These are phyloP conservation scores for Apocrypta bakeri DNA, from an alignment of 1,140 invertebrate genomes.

Conservation along the genomic window DNA sequence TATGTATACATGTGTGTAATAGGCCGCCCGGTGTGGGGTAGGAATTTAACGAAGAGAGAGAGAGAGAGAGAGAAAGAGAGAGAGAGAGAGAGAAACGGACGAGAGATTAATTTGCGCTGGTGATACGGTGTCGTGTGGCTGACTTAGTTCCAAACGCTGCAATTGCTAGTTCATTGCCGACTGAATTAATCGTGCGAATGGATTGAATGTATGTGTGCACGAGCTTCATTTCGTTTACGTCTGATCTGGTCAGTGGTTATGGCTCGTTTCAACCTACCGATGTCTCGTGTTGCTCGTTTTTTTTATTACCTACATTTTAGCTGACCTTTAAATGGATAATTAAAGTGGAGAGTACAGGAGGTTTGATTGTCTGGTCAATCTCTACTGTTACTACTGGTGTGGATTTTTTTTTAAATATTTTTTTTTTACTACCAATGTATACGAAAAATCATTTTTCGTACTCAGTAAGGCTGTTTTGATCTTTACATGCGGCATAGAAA, in stretches of 20 bases:
- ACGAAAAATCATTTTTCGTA: too few species aligned
- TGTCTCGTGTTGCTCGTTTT: too few species aligned
- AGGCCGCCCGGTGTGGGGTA: background rate
- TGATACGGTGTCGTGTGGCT: background rate
- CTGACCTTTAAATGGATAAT: too few species aligned
- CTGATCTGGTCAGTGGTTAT: background rate
- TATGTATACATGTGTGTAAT: too few species aligned
- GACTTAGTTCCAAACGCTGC: background rate
- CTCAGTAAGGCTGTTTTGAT: background rate
- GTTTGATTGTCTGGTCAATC: constrained; percentile 53
- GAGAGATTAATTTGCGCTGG: background rate
- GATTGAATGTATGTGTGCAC: background rate
- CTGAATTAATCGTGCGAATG: background rate
- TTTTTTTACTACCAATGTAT: too few species aligned
- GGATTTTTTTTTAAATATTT: too few species aligned
- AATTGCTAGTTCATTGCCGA: background rate
- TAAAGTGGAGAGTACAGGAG: too few species aligned
- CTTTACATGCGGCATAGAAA: background rate
- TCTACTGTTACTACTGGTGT: constrained; percentile 54
- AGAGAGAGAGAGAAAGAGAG: background rate
- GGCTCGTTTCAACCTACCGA: too few species aligned
- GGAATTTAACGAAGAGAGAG: background rate
- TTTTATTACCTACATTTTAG: too few species aligned
- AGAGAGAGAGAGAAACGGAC: too few species aligned
- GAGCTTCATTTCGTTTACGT: background rate